These are phyloP conservation scores for Ormyrus pomaceus DNA, from an alignment of 2,888 invertebrate genomes.

Conservation along the genomic window DNA sequence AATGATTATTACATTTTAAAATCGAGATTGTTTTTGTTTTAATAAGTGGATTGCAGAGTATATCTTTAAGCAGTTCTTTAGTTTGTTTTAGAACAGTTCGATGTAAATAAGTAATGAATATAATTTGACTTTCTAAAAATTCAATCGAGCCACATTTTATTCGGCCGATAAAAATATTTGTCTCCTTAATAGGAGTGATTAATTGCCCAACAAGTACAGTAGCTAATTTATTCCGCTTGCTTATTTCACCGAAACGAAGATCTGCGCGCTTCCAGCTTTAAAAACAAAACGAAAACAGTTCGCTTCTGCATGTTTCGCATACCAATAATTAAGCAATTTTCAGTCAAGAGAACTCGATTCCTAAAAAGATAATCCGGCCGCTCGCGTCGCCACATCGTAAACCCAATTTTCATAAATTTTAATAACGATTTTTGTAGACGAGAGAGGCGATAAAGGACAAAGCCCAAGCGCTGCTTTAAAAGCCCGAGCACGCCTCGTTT, in stretches of 20 bases:
- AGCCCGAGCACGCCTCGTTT: neutral
- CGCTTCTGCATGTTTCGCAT: neutral
- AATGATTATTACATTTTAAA: no score
- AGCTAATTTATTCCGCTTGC: slow-evolving; percentile 41
- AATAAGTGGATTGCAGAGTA: no score
- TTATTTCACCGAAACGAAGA: slow-evolving; percentile 39
- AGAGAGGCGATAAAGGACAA: no score
- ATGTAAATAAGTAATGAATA: slow-evolving; percentile 29
- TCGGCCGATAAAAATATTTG: slow-evolving; percentile 7
- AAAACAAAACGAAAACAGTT: neutral
- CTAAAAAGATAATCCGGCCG: no score
- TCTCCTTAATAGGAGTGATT: slow-evolving; percentile 51
- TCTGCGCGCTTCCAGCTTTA: neutral
- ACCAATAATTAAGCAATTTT: slow-evolving; percentile 31
- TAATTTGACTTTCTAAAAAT: slow-evolving; percentile 49
- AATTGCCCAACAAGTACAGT: slow-evolving; percentile 39
- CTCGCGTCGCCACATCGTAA: no score
- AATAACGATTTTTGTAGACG: no score
- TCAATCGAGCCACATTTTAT: slow-evolving; percentile 11
- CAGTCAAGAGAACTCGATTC: neutral
- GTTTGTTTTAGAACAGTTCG: slow-evolving; percentile 7
- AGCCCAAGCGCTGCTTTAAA: no score
- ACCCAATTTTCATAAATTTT: no score
- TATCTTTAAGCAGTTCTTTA: neutral
- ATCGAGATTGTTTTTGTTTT: no score